These are phyloP conservation scores for Eufriesea mexicana DNA, from an alignment of 1,140 invertebrate species.

Conservation along the genomic window DNA sequence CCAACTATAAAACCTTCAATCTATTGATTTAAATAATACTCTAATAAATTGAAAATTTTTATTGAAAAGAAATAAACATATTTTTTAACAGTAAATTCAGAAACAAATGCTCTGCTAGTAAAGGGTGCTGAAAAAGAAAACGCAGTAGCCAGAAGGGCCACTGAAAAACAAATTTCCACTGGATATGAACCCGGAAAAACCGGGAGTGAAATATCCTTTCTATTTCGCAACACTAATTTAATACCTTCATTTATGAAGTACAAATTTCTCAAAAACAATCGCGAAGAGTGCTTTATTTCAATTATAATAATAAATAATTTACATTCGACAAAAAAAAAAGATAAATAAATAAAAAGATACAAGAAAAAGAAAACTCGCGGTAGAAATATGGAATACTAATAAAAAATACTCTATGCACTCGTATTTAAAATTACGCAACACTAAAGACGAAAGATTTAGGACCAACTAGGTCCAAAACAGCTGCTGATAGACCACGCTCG, in stretches of 20 bases:
- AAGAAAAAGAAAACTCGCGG: not conserved
- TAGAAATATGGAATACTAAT: not conserved
- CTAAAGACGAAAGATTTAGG: no score
- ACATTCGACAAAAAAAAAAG: not conserved
- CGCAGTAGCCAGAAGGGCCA: not conserved
- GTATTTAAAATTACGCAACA: not conserved
- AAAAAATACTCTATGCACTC: not conserved
- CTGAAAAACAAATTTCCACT: not conserved
- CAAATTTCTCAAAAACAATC: not conserved
- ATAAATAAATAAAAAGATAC: no score
- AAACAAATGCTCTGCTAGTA: no score
- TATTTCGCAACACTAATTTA: not conserved
- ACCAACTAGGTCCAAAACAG: no score
- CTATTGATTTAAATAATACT: no score
- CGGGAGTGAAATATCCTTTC: not conserved
- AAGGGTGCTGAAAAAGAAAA: not conserved
- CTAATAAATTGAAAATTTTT: no score
- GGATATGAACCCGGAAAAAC: not conserved
- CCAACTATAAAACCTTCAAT: no score
- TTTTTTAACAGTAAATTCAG: no score
- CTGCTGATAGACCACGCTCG: no score
- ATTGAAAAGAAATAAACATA: no score
- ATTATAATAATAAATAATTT: not conserved
- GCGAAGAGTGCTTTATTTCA: not conserved
- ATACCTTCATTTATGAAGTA: not conserved